Evolutionary conservation across 1,140 invertebrate genomes (phyloP).

Genomic region (Oncopodura yosiiana): DNA sequence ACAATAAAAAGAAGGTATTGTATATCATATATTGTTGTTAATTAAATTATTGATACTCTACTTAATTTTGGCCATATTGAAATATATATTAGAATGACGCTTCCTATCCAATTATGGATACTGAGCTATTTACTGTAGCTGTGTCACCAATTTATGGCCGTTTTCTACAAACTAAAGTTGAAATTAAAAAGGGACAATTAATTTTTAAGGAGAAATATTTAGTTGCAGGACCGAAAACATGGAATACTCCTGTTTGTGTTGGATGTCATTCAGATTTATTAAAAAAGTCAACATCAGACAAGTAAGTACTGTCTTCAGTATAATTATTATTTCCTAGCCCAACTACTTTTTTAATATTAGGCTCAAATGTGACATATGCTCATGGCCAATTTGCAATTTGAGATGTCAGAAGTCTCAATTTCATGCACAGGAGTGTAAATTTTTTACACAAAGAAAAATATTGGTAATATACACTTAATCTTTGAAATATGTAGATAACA

Average conservation of each 20-base stretch:
- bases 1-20: too few species aligned
- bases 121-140: conserved; percentile 17
- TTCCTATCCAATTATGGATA: too few species aligned
- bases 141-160: conserved; percentile 15
- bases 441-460: conserved; percentile 37
- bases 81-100: too few species aligned
- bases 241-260: conserved; percentile 15
- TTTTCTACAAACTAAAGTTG: conserved; percentile 23
- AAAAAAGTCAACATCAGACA: background rate
- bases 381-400: conserved; percentile 61
- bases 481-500: background rate
- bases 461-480: conserved; percentile 9
- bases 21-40: too few species aligned
- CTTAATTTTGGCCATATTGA: too few species aligned
- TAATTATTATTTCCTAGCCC: too few species aligned
- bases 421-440: conserved; percentile 59
- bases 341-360: too few species aligned
- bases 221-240: conserved; percentile 22
- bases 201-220: conserved; percentile 27
- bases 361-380: conserved; percentile 51
- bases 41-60: too few species aligned
- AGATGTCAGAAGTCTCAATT: conserved; percentile 49
- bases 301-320: too few species aligned
- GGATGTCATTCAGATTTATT: conserved; percentile 29
- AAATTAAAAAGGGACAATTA: conserved; percentile 24